phyloP scores from a whole-genome alignment of 2,113 vertebrate species.

The Larimichthys polyactis region DNA sequence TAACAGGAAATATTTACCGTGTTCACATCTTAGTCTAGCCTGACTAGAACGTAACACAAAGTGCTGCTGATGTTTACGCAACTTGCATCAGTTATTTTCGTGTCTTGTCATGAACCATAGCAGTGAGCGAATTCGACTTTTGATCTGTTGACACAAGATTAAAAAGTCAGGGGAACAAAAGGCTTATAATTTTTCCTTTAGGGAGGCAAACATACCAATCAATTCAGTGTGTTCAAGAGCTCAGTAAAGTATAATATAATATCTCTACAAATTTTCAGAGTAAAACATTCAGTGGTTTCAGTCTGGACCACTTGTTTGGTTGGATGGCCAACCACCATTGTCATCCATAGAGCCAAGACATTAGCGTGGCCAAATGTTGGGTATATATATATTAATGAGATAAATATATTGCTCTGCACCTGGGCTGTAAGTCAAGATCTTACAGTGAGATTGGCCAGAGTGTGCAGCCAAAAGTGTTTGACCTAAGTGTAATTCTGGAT shows the following conservation, averaged over 20 bases:
- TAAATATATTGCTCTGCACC: conserved; percentile 22
- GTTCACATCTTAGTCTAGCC: background rate
- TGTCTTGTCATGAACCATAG: background rate
- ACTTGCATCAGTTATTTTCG: background rate
- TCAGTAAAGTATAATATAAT: no score
- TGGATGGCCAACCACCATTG: background rate
- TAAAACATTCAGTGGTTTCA: background rate
- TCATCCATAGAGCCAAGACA: background rate
- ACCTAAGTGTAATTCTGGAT: conserved; percentile 44
- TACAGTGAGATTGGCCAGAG: background rate
- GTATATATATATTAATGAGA: conserved; percentile 7
- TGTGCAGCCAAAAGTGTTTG: conserved; percentile 39
- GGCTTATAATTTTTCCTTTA: background rate
- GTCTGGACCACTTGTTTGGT: background rate
- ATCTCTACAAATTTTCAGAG: background rate
- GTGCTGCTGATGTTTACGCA: background rate
- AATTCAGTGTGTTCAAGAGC: background rate
- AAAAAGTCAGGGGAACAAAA: background rate
- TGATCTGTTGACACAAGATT: background rate
- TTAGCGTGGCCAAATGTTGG: background rate
- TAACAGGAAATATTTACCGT: background rate
- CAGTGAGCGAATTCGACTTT: background rate
- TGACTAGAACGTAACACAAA: background rate
- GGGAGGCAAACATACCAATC: background rate
- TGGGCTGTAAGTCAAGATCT: conserved; percentile 27